A percentile compares a stretch with the other conserved stretches of the same genome.
Conservation (phyloP, 2,113 vertebrate species). For the Raja brachyura region DNA sequence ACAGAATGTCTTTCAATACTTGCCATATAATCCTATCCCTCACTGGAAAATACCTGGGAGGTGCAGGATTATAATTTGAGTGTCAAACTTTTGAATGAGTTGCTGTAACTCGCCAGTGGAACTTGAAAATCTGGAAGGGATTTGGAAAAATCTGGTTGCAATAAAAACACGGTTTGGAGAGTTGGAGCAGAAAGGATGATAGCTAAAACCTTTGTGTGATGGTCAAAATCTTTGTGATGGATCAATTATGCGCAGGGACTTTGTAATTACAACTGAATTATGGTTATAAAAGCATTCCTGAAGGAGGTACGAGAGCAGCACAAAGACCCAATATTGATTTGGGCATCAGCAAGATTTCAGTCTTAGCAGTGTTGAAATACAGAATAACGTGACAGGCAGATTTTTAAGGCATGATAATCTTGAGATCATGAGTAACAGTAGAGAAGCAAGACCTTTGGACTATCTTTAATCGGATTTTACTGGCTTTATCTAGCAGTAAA, state of each 20-base stretch:
- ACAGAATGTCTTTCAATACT: too few species aligned
- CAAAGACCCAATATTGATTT: not conserved
- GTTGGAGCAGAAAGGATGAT: not conserved
- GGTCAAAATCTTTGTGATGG: not conserved
- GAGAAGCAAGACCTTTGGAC: not conserved
- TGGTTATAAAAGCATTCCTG: not conserved
- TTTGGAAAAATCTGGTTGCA: not conserved
- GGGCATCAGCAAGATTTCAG: not conserved
- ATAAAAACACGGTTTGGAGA: not conserved
- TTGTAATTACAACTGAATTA: not conserved
- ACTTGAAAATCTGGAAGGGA: not conserved
- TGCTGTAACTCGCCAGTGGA: not conserved
- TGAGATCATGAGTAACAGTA: not conserved
- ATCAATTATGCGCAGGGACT: not conserved
- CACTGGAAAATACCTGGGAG: not conserved
- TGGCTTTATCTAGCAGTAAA: too few species aligned
- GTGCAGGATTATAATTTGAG: not conserved
- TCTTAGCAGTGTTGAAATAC: not conserved
- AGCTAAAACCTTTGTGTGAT: not conserved
- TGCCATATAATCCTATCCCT: too few species aligned
- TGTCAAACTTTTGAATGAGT: not conserved
- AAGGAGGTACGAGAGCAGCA: not conserved
- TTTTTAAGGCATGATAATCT: not conserved
- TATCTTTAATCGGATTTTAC: too few species aligned
- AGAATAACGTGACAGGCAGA: not conserved